Percentiles rank a stretch among this genome's conserved stretches.
phyloP scores from a whole-genome alignment of 2,797 vertebrate genomes.

The Schizopygopsis malacanthus region DNA sequence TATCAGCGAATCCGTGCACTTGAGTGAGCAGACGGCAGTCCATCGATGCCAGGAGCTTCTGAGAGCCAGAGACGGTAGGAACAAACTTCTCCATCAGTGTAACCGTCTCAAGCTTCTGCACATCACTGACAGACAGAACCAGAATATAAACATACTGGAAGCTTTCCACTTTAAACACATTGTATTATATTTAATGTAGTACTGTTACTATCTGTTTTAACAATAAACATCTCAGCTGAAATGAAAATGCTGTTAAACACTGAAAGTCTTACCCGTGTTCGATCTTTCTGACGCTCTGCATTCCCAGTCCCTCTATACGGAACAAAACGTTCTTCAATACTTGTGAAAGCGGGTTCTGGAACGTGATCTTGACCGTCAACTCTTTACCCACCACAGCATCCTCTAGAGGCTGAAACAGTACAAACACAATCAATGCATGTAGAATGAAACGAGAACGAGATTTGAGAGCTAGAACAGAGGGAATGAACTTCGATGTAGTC shows the following conservation, averaged over 20 bases:
- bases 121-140: slow-evolving; percentile 69
- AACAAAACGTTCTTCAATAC: slow-evolving; percentile 81
- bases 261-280: slow-evolving; percentile 80
- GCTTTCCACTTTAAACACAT: neutral
- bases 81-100: slow-evolving; percentile 84
- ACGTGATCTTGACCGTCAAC: slow-evolving; percentile 85
- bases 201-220: neutral
- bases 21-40: slow-evolving; percentile 88
- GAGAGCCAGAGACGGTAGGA: slow-evolving; percentile 80
- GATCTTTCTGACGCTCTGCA: slow-evolving; percentile 84
- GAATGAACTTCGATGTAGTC: neutral
- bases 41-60: slow-evolving; percentile 87
- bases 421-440: neutral
- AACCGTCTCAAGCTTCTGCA: slow-evolving; percentile 72
- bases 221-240: neutral
- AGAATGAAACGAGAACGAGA: neutral
- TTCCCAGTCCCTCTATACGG: slow-evolving; percentile 87
- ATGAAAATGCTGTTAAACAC: neutral
- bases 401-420: slow-evolving; percentile 71
- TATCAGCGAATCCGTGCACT: slow-evolving; percentile 85
- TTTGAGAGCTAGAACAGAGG: neutral
- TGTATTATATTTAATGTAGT: neutral
- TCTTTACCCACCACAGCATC: slow-evolving; percentile 78
- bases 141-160: neutral
- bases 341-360: slow-evolving; percentile 86